Evolutionary conservation across 1,140 invertebrate genomes (phyloP).

Genomic region (Trichogramma pretiosum): DNA sequence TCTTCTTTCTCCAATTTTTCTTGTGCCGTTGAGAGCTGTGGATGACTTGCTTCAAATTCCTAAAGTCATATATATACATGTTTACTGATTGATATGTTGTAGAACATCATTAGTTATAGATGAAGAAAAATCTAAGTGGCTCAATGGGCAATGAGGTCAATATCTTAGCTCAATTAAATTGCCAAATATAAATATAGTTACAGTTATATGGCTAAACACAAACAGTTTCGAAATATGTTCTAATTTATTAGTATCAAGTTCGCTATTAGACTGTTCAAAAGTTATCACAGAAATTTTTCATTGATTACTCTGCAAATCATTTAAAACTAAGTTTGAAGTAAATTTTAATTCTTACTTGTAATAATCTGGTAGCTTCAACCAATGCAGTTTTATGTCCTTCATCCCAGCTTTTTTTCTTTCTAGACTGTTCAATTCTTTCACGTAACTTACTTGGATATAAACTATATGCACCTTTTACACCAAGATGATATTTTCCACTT

Average conservation of each 20-base stretch:
- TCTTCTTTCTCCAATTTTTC: constrained; percentile 87
- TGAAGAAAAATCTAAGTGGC: constrained; percentile 19
- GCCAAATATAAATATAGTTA: constrained; percentile 44
- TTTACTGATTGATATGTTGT: constrained; percentile 10
- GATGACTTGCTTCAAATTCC: constrained; percentile 58
- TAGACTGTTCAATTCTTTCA: constrained; percentile 74
- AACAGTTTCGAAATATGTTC: constrained; percentile 39
- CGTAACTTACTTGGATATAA: constrained; percentile 77
- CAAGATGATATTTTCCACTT: constrained; percentile 70
- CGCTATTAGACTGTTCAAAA: neutral
- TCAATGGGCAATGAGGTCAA: constrained; percentile 27
- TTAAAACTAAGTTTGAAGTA: neutral
- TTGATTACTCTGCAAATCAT: neutral
- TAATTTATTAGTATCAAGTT: constrained; percentile 30
- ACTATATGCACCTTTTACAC: constrained; percentile 77
- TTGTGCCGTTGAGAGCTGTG: constrained; percentile 48
- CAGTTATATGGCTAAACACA: constrained; percentile 26
- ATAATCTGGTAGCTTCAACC: constrained; percentile 64
- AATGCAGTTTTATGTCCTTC: constrained; percentile 66
- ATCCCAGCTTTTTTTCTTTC: constrained; percentile 81
- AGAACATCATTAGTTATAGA: constrained; percentile 9
- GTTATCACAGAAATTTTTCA: constrained; percentile 8
- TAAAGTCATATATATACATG: constrained; percentile 16
- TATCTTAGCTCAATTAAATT: constrained; percentile 34
- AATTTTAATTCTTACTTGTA: constrained; percentile 48